phyloP scores from a whole-genome alignment of 2,797 vertebrate species.

The Erethizon dorsatum region DNA sequence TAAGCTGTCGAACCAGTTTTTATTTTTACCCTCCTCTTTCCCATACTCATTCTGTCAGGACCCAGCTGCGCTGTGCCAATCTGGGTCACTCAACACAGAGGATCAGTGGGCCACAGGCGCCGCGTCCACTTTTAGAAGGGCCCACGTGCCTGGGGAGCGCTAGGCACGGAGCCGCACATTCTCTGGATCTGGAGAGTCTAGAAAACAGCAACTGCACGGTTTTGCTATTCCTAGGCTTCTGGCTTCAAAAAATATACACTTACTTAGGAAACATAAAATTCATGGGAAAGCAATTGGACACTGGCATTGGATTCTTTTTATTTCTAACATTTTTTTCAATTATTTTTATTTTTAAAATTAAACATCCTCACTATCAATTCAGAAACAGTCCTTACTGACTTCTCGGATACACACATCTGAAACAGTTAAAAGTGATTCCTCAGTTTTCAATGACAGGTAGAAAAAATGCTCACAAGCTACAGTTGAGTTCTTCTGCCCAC shows the following conservation, averaged over 20 bases:
- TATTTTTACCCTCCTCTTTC: conserved; percentile 85
- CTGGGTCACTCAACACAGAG: conserved; percentile 80
- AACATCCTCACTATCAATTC: conserved; percentile 67
- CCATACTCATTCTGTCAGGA: not conserved
- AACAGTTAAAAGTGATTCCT: conserved; percentile 56
- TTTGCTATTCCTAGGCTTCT: conserved; percentile 61
- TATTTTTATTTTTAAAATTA: conserved; percentile 78
- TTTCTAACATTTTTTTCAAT: not conserved
- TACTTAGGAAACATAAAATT: conserved; percentile 25
- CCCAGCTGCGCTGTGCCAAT: conserved; percentile 86
- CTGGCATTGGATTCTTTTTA: not conserved
- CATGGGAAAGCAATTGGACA: not conserved
- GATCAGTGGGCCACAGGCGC: conserved; percentile 80
- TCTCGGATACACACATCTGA: conserved; percentile 52
- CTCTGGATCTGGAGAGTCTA: not conserved
- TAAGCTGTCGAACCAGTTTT: conserved; percentile 76
- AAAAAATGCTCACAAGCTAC: conserved; percentile 49
- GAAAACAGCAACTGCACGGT: not conserved
- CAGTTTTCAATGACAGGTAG: conserved; percentile 49
- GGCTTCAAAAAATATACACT: not conserved
- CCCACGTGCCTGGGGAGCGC: not conserved
- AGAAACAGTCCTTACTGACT: conserved; percentile 62
- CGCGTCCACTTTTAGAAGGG: conserved; percentile 78
- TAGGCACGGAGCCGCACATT: not conserved
- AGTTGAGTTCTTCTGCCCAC: conserved; percentile 38